These are phyloP conservation scores for Scomberomorus guttatus DNA, from an alignment of 2,797 vertebrate genomes.

Conservation along the genomic window DNA sequence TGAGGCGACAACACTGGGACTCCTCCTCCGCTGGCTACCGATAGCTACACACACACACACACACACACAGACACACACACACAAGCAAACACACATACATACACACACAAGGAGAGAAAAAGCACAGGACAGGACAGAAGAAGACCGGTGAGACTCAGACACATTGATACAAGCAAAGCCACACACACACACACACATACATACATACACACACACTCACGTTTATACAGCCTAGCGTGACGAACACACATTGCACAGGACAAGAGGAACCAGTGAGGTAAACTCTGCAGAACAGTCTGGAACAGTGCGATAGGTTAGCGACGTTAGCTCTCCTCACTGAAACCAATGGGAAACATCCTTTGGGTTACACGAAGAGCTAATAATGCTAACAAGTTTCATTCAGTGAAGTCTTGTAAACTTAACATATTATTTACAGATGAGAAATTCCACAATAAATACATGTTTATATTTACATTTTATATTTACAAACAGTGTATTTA, in stretches of 20 bases:
- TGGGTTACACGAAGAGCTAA: not conserved
- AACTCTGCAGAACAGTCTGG: slow-evolving; percentile 57
- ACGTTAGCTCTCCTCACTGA: slow-evolving; percentile 34
- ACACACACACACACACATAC: slow-evolving; percentile 48
- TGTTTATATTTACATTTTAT: not conserved
- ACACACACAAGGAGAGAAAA: slow-evolving; percentile 68
- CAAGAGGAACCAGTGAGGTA: slow-evolving; percentile 79
- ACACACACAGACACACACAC: slow-evolving; percentile 44
- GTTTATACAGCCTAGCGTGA: slow-evolving; percentile 78
- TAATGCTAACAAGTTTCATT: slow-evolving; percentile 15
- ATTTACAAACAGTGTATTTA: not conserved
- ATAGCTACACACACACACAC: slow-evolving; percentile 89
- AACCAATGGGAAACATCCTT: not conserved
- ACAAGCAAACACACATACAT: slow-evolving; percentile 17
- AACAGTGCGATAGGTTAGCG: slow-evolving; percentile 24
- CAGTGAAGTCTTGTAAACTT: not conserved
- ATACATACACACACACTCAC: slow-evolving; percentile 36
- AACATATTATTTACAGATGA: not conserved
- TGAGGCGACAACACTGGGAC: slow-evolving; percentile 90
- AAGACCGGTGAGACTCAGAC: slow-evolving; percentile 81
- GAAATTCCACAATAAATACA: not conserved
- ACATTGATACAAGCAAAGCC: slow-evolving; percentile 80
- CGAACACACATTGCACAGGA: slow-evolving; percentile 83
- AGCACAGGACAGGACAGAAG: slow-evolving; percentile 84
- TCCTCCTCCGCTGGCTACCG: slow-evolving; percentile 93